phyloP scores from a whole-genome alignment of 2,888 invertebrate species.

The Cyclophora punctaria region DNA sequence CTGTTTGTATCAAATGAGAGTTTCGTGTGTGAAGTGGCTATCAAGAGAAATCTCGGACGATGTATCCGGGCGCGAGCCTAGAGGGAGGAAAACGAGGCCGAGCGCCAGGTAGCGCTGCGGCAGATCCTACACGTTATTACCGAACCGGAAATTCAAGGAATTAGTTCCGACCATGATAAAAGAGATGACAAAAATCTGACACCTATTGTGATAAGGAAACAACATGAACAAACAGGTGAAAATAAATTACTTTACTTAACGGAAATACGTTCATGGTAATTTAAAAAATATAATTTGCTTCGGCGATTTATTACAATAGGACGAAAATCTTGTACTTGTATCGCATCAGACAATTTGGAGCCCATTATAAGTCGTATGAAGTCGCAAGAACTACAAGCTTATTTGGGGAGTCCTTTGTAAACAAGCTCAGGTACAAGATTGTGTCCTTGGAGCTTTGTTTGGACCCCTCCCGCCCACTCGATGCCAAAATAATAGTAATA shows the following conservation, averaged over 20 bases:
- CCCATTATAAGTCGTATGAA: slow-evolving; percentile 26
- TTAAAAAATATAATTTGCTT: slow-evolving; percentile 43
- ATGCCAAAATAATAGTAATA: slow-evolving; percentile 51
- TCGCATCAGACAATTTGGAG: slow-evolving; percentile 56
- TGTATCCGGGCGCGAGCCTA: slow-evolving; percentile 55
- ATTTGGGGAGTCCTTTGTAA: slow-evolving; percentile 55
- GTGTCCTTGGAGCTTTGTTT: slow-evolving; percentile 49
- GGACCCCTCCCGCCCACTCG: slow-evolving; percentile 54
- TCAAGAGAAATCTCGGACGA: slow-evolving; percentile 55
- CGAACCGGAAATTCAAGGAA: slow-evolving; percentile 14
- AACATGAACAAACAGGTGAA: slow-evolving; percentile 12
- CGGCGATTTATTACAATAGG: slow-evolving; percentile 37
- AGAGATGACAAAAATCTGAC: slow-evolving; percentile 15
- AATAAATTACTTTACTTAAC: slow-evolving; percentile 22
- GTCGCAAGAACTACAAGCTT: slow-evolving; percentile 16
- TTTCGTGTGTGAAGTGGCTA: slow-evolving; percentile 49
- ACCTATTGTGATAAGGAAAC: slow-evolving; percentile 10
- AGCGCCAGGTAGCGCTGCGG: slow-evolving; percentile 43
- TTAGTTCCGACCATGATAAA: slow-evolving; percentile 4
- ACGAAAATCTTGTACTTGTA: slow-evolving; percentile 35
- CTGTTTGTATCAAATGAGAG: slow-evolving; percentile 36
- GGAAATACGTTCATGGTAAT: slow-evolving; percentile 50
- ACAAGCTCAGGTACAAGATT: slow-evolving; percentile 63
- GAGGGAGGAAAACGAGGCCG: slow-evolving; percentile 53
- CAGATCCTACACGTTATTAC: slow-evolving; percentile 9